A percentile compares a stretch with the other conserved stretches of the same genome.
Evolutionary conservation across 1,140 invertebrate species (phyloP).

Genomic region (Tetragonula clypearis): DNA sequence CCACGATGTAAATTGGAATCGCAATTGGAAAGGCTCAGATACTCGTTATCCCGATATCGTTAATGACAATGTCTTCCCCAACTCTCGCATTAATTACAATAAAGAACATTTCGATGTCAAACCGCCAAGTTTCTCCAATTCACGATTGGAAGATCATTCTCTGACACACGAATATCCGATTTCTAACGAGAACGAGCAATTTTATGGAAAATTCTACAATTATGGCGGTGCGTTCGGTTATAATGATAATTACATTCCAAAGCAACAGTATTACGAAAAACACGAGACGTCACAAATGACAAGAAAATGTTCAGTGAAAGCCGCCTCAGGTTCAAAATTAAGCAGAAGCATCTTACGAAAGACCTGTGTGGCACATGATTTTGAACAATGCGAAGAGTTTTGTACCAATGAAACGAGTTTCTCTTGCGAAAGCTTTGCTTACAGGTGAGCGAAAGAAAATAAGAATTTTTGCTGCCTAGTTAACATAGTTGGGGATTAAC

Average conservation of each 20-base stretch:
- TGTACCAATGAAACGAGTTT: conserved; percentile 88
- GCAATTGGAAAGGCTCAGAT: not conserved
- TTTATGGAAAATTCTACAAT: conserved; percentile 65
- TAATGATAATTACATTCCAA: conserved; percentile 65
- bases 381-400: conserved; percentile 88
- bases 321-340: conserved; percentile 87
- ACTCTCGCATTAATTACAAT: not conserved
- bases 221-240: conserved; percentile 75
- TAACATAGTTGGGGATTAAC: not conserved
- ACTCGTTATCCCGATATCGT: not conserved
- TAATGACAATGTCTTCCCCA: not conserved
- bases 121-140: not conserved
- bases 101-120: not conserved
- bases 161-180: conserved; percentile 2
- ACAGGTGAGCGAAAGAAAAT: conserved; percentile 81
- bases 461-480: not conserved
- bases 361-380: conserved; percentile 84
- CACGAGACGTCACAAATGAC: conserved; percentile 3
- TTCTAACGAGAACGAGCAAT: conserved; percentile 44
- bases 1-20: not conserved
- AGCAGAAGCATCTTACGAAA: conserved; percentile 85
- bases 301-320: conserved; percentile 86
- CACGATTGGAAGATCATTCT: not conserved
- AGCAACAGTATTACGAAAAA: conserved; percentile 56
- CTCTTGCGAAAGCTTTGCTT: conserved; percentile 88